A percentile compares a stretch with the other conserved stretches of the same genome.
Conservation (phyloP, 1,140 invertebrate species). For the Neotoxoptera formosana region DNA sequence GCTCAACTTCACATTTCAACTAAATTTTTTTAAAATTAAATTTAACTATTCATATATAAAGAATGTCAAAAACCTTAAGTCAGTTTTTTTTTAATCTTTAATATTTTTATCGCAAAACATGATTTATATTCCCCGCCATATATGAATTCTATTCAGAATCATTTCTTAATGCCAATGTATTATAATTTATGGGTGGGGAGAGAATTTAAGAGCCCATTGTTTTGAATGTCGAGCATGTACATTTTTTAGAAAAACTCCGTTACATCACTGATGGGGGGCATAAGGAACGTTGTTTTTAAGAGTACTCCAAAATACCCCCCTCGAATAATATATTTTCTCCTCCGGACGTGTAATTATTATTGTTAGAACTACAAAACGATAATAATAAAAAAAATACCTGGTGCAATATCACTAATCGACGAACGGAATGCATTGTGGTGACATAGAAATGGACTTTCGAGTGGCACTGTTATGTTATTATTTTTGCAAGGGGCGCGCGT, state of each 20-base stretch:
- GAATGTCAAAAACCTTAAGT: background rate
- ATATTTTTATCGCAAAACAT: background rate
- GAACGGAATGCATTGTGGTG: slow-evolving; percentile 47
- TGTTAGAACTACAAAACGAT: slow-evolving; percentile 49
- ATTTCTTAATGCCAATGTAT: slow-evolving; percentile 17
- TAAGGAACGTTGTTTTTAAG: slow-evolving; percentile 40
- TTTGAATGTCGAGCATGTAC: slow-evolving; percentile 29
- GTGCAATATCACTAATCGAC: slow-evolving; percentile 54
- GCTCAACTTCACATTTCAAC: background rate
- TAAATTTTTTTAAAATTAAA: background rate
- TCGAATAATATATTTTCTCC: slow-evolving; percentile 49
- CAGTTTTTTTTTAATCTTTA: background rate
- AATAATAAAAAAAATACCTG: slow-evolving; percentile 52
- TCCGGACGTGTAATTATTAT: slow-evolving; percentile 56
- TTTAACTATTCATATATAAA: background rate
- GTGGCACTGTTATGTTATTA: slow-evolving; percentile 52
- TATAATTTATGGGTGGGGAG: slow-evolving; percentile 14
- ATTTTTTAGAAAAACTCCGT: slow-evolving; percentile 49
- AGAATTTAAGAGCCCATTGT: slow-evolving; percentile 40
- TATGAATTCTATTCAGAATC: slow-evolving; percentile 34
- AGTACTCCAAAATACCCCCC: slow-evolving; percentile 55
- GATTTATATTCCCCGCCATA: background rate
- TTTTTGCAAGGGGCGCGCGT: slow-evolving; percentile 24
- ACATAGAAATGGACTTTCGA: slow-evolving; percentile 55
- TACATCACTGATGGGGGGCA: slow-evolving; percentile 5